These are phyloP conservation scores for Limosa lapponica DNA, from an alignment of 2,797 vertebrate species.

Conservation along the genomic window DNA sequence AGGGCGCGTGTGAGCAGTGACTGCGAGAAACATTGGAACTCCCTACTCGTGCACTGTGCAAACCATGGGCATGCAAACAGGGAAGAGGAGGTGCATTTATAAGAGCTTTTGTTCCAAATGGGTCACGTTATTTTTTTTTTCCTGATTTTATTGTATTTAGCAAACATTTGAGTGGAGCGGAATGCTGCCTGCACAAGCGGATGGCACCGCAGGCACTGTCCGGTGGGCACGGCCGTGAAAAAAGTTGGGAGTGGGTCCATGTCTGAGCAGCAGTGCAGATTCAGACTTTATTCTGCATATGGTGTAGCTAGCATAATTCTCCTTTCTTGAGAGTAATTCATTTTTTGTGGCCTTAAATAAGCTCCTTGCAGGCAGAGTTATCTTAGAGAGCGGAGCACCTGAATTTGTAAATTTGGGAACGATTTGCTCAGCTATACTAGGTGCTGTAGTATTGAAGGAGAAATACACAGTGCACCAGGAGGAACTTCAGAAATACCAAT, in stretches of 20 bases:
- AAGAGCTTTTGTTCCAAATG: not conserved
- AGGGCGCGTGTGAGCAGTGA: fast-evolving
- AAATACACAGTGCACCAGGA: not conserved
- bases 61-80: fast-evolving
- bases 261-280: not conserved
- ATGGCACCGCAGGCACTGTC: not conserved
- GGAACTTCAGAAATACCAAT: not conserved
- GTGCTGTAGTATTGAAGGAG: not conserved
- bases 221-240: not conserved
- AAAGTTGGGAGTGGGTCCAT: not conserved
- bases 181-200: not conserved
- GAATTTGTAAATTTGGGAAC: not conserved
- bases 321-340: not conserved
- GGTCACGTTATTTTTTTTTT: not conserved
- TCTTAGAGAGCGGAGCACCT: not conserved
- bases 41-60: fast-evolving
- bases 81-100: not conserved
- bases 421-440: not conserved
- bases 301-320: not conserved
- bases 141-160: not conserved
- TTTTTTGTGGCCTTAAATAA: not conserved
- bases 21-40: not conserved
- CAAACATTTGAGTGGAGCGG: not conserved
- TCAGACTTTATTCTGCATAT: not conserved
- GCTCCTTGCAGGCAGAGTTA: not conserved